Evolutionary conservation across 1,140 invertebrate genomes (phyloP).

Genomic region (Drosophila asahinai): DNA sequence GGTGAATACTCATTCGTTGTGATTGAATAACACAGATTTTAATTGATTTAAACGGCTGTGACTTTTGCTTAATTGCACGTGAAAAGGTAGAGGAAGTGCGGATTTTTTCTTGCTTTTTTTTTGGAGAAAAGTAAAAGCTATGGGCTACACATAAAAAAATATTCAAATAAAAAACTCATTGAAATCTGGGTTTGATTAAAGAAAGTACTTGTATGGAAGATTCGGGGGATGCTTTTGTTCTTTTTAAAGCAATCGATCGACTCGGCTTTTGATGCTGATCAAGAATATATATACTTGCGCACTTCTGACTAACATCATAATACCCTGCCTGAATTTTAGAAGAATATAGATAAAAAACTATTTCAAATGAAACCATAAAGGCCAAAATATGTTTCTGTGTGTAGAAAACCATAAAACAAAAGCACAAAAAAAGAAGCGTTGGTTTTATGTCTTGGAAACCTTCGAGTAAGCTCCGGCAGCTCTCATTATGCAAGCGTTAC

Average conservation of each 20-base stretch:
- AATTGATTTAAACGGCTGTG: conserved; percentile 71
- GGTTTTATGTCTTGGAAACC: conserved; percentile 7
- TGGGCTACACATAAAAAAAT: conserved; percentile 1
- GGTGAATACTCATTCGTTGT: conserved; percentile 17
- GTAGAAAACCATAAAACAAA: background rate
- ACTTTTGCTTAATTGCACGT: conserved; percentile 72
- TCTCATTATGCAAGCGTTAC: conserved; percentile 18
- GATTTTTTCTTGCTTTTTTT: background rate
- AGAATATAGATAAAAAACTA: background rate
- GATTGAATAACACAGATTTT: conserved; percentile 64
- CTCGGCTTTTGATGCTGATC: too few relatives aligned
- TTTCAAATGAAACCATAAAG: too few relatives aligned
- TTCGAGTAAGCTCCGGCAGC: background rate
- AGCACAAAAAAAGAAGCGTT: background rate
- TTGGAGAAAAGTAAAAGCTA: conserved; percentile 46
- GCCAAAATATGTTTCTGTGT: background rate
- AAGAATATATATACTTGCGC: too few relatives aligned
- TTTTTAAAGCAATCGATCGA: too few relatives aligned
- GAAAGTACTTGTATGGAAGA: too few relatives aligned
- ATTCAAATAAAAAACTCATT: background rate
- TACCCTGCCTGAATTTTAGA: too few relatives aligned
- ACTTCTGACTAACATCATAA: too few relatives aligned
- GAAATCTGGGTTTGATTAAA: background rate
- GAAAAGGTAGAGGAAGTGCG: conserved; percentile 38
- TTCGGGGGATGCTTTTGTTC: too few relatives aligned